Evolutionary conservation across 2,113 vertebrate species (phyloP).

Genomic region (Thoracochromis brauschi): DNA sequence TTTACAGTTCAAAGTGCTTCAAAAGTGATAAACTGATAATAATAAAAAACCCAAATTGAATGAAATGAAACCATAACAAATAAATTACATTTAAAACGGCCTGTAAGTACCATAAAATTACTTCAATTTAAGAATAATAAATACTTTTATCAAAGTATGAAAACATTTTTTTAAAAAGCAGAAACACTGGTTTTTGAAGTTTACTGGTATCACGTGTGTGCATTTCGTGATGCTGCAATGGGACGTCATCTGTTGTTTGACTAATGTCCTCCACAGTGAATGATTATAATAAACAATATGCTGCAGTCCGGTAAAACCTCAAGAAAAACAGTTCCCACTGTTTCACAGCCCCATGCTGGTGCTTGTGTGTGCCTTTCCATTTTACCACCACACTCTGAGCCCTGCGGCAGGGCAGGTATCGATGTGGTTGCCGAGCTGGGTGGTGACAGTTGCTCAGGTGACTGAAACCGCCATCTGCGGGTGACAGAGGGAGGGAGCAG

Average conservation of each 20-base stretch:
- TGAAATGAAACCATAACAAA: not conserved
- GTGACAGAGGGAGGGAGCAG: slow-evolving; percentile 8
- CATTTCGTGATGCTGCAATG: not conserved
- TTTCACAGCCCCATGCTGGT: not conserved
- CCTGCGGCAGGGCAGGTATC: slow-evolving; percentile 9
- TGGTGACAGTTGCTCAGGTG: slow-evolving; percentile 40
- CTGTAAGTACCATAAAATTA: not conserved
- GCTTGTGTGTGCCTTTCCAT: not conserved
- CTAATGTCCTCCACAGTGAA: not conserved
- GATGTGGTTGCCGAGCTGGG: not conserved
- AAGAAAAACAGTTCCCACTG: not conserved
- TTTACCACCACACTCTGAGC: not conserved
- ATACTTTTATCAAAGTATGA: not conserved
- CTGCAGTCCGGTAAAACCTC: not conserved
- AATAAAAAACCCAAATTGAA: not conserved
- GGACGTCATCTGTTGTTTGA: not conserved
- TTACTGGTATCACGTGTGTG: not conserved
- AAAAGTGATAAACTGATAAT: not conserved
- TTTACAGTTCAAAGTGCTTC: not conserved
- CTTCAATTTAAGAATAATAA: not conserved
- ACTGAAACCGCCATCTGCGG: slow-evolving; percentile 18
- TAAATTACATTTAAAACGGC: not conserved
- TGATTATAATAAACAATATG: not conserved
- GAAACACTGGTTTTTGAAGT: not conserved
- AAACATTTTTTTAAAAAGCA: rapidly evolving